Evolutionary conservation across 2,797 vertebrate species (phyloP), one percentile per base, ranked within the genome.

Genomic region (Spheniscus humboldti): DNA sequence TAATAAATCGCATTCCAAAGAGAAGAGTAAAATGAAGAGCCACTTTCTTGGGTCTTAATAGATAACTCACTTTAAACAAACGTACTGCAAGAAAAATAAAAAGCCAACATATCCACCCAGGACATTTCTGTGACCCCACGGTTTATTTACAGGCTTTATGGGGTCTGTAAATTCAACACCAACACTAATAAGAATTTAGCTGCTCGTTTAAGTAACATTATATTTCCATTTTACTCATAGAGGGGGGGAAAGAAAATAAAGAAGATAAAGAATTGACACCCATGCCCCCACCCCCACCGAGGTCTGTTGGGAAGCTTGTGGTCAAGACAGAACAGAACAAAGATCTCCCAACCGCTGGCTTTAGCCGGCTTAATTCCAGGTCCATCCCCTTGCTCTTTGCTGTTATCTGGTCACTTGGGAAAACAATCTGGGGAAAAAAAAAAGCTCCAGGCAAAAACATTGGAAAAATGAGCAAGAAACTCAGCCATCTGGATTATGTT

Each of bases 1-100:
- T 95, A 93, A 97, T 53, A 97, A 94, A 95, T 20, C 27, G 45
- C 82, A 94, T 89, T 94, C 94, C 92, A 90, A 96, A 93, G 67
- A 37, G 22, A 82, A 48, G 50, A 88, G 60, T 69, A 97, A 97
- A 96, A 94, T 0, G 6, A 95, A 90, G 71, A 91, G 28, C 33
- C 37, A 57, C 37, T 85, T 92, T 69, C 53, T 64, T 55, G 50
- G 62, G 37, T 80, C 30, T 87, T 63, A 47, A n/a, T 22, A 76
- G 59, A 59, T 75, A 90, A 87, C 76, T 92, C 27, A 66, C 47
- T 93, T 91, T 28, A 91, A 95, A 93, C 47, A 79, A 93, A 69
- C 0, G 1, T 12, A 39, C 8, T 55, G 37, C 55, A 71, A 91
- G 37, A 30, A 81, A 77, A 92, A 73, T 37, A 64, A 81, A 60